Conservation (phyloP, 2,888 invertebrate species). For the Caenorhabditis parvicauda region DNA sequence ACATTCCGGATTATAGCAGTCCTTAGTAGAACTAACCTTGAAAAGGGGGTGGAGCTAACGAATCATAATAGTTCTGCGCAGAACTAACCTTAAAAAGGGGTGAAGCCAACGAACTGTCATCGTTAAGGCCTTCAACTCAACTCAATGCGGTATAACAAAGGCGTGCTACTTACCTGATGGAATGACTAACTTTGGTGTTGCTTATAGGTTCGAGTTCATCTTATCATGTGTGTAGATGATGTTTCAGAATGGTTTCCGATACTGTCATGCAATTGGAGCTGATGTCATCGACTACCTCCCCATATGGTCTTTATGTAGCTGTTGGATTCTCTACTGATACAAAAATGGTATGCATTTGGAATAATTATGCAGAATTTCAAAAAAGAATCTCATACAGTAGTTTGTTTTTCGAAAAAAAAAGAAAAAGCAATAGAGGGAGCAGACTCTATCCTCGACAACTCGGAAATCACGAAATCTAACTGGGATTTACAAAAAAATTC, state of each 20-base stretch:
- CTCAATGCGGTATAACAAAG: not conserved
- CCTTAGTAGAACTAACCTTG: too few relatives aligned
- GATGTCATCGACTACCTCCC: constrained; percentile 8
- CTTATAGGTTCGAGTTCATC: not conserved
- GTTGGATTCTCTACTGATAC: constrained; percentile 23
- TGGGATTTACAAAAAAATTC: too few relatives aligned
- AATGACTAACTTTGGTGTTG: not conserved
- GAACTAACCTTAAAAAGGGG: too few relatives aligned
- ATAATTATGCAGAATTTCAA: too few relatives aligned
- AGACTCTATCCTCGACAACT: too few relatives aligned
- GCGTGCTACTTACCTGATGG: not conserved
- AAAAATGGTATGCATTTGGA: constrained; percentile 13
- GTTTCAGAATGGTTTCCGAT: constrained; percentile 15
- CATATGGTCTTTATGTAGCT: constrained; percentile 20
- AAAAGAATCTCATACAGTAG: not conserved
- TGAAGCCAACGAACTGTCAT: too few relatives aligned
- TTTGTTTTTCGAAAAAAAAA: not conserved
- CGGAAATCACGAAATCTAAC: too few relatives aligned
- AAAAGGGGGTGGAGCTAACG: too few relatives aligned
- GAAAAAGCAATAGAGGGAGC: not conserved
- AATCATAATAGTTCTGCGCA: too few relatives aligned
- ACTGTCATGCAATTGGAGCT: constrained; percentile 15
- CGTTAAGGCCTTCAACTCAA: too few relatives aligned
- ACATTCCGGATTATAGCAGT: too few relatives aligned
- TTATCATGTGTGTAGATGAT: too few relatives aligned